Percentiles rank a stretch among this genome's conserved stretches.
phyloP scores from a whole-genome alignment of 1,140 invertebrate species.

The Mactra quadrangularis region DNA sequence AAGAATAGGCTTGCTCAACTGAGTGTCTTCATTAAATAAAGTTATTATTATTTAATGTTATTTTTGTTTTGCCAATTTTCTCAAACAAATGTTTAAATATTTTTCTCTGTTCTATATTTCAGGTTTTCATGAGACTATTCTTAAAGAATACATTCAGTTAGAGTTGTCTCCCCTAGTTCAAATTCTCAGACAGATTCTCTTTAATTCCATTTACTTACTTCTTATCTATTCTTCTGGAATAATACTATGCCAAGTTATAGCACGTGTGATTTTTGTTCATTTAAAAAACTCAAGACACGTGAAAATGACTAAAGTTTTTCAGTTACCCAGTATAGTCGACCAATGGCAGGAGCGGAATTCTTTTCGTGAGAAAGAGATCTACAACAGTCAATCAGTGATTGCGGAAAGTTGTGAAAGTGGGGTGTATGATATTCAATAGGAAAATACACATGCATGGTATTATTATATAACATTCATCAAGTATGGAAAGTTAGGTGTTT shows the following conservation, averaged over 20 bases:
- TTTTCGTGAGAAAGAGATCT: conserved; percentile 43
- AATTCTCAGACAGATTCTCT: conserved; percentile 36
- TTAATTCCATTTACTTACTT: conserved; percentile 46
- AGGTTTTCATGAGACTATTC: conserved; percentile 35
- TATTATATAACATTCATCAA: too few species aligned
- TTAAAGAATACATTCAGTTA: conserved; percentile 25
- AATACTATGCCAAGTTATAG: conserved; percentile 50
- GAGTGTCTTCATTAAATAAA: too few species aligned
- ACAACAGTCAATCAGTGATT: conserved; percentile 50
- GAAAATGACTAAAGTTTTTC: conserved; percentile 40
- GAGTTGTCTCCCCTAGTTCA: conserved; percentile 57
- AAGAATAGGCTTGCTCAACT: too few species aligned
- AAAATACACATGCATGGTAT: too few species aligned
- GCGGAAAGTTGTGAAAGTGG: conserved; percentile 61
- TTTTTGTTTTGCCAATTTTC: background rate
- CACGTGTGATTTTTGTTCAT: conserved; percentile 50
- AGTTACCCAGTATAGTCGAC: conserved; percentile 32
- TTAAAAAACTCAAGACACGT: conserved; percentile 45
- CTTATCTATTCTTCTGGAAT: conserved; percentile 31
- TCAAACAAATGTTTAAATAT: background rate
- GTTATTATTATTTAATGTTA: too few species aligned
- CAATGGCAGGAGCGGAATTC: conserved; percentile 17
- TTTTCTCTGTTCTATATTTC: conserved; percentile 8
- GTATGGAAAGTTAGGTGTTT: too few species aligned
- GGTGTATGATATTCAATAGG: conserved; percentile 58